A percentile compares a stretch with the other conserved stretches of the same genome.
phyloP scores from a whole-genome alignment of 2,113 vertebrate genomes.

The Elanus axillaris region DNA sequence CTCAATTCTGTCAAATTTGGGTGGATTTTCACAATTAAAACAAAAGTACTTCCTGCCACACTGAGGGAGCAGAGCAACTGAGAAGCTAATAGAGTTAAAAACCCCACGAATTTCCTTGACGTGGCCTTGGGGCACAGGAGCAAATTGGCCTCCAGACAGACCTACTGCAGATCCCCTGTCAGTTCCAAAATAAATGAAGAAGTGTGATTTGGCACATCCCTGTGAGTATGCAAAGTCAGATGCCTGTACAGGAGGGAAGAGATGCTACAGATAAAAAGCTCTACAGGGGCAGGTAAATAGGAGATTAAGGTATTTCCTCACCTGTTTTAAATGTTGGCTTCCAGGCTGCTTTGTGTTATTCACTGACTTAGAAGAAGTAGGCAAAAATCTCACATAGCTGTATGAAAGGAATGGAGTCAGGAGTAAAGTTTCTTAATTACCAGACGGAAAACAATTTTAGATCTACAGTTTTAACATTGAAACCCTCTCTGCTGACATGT shows the following conservation, averaged over 20 bases:
- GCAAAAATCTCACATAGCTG: not conserved
- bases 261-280: not conserved
- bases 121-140: not conserved
- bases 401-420: not conserved
- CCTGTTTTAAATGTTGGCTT: not conserved
- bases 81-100: not conserved
- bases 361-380: not conserved
- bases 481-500: not conserved
- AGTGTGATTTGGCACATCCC: not conserved
- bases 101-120: not conserved
- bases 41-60: not conserved
- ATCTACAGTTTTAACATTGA: not conserved
- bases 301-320: not conserved
- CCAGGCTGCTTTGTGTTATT: not conserved
- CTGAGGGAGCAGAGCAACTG: not conserved
- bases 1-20: not conserved
- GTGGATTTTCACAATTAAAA: not conserved
- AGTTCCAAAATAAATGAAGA: not conserved
- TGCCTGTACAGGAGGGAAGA: accelerated
- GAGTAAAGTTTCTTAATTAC: not conserved
- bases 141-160: not conserved
- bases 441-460: not conserved
- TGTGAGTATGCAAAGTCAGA: not conserved
- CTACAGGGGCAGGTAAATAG: not conserved
- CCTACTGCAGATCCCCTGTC: not conserved